phyloP scores from a whole-genome alignment of 2,888 invertebrate species.

The Hymenopus coronatus region DNA sequence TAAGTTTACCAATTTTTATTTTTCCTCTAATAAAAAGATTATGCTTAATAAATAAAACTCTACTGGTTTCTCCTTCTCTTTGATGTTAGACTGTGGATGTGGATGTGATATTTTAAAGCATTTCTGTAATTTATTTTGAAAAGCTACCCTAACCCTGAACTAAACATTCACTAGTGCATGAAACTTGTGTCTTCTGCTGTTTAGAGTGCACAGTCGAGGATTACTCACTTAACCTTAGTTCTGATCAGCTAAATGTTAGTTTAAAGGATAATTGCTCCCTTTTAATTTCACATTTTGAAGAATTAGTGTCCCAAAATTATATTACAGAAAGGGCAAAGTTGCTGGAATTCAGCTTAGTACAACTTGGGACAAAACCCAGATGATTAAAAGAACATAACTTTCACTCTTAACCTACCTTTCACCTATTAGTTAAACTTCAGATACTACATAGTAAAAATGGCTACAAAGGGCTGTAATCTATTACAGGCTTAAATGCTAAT shows the following conservation, averaged over 20 bases:
- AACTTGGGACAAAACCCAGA: neutral
- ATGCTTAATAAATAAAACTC: neutral
- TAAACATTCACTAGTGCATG: conserved; percentile 11
- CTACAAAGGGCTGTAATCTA: neutral
- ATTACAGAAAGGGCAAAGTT: neutral
- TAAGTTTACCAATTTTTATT: neutral
- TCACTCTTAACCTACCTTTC: neutral
- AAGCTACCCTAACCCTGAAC: neutral
- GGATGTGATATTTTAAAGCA: neutral
- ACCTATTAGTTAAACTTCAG: neutral
- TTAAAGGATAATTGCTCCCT: neutral
- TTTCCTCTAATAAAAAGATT: neutral
- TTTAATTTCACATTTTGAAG: neutral
- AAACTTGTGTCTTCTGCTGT: conserved; percentile 17
- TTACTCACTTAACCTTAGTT: neutral
- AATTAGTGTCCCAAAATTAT: neutral
- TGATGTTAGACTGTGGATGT: neutral
- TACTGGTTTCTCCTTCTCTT: neutral
- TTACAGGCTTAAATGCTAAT: neutral
- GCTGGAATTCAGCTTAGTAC: neutral
- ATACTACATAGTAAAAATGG: neutral
- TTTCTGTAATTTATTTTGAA: neutral
- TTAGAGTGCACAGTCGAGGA: conserved; percentile 17
- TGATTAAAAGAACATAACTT: neutral
- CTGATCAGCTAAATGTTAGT: neutral